Evolutionary conservation across 2,888 invertebrate genomes (phyloP).

Genomic region (Diarsia brunnea): DNA sequence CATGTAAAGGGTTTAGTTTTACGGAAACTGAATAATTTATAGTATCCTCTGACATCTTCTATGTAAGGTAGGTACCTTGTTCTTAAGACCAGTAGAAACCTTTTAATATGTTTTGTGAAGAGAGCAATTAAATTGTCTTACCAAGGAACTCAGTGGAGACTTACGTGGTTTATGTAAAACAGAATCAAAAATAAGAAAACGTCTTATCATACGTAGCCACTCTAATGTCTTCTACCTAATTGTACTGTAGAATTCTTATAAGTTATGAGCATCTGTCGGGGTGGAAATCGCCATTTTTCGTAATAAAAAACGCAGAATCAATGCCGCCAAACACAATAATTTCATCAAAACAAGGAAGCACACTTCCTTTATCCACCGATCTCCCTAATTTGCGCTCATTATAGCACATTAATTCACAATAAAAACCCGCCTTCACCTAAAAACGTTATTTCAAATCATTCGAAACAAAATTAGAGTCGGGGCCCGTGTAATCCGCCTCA

Average conservation of each 20-base stretch:
- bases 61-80: neutral
- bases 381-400: conserved; percentile 47
- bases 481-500: conserved; percentile 62
- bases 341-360: conserved; percentile 22
- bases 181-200: neutral
- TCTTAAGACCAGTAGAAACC: neutral
- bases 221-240: neutral
- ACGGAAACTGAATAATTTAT: conserved; percentile 22
- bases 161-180: neutral
- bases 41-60: neutral
- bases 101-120: neutral
- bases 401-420: conserved; percentile 44
- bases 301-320: neutral
- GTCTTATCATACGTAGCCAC: neutral
- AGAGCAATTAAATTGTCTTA: neutral
- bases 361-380: conserved; percentile 27
- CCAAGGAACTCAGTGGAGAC: neutral
- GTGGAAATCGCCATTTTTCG: neutral
- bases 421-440: conserved; percentile 44
- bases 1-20: conserved; percentile 1
- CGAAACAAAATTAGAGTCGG: conserved; percentile 60
- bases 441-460: conserved; percentile 61
- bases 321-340: conserved; percentile 11
- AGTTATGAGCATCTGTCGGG: no score
- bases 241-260: no score